phyloP scores from a whole-genome alignment of 2,888 invertebrate genomes.

The Tachina fera region DNA sequence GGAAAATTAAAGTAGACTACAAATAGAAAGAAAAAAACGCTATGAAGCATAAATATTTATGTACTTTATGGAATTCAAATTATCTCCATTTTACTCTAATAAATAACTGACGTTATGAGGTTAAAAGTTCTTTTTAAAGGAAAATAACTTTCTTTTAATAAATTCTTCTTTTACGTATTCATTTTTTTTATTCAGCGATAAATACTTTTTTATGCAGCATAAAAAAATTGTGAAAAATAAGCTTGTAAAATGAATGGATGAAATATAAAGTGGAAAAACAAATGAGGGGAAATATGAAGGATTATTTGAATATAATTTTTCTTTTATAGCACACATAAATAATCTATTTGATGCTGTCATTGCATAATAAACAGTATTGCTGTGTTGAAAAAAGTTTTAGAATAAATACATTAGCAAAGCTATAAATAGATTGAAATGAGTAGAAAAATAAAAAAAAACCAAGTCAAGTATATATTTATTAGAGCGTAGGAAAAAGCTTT shows the following conservation, averaged over 20 bases:
- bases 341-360: no score
- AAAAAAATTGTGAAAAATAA: slow-evolving; percentile 12
- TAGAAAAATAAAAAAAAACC: no score
- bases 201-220: slow-evolving; percentile 1
- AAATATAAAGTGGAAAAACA: neutral
- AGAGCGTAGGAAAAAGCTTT: no score
- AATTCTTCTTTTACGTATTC: neutral
- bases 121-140: slow-evolving; percentile 9
- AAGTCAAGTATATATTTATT: no score
- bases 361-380: no score
- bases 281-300: slow-evolving; percentile 5
- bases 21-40: neutral
- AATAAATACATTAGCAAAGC: no score
- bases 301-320: no score
- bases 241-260: neutral
- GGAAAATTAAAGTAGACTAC: neutral
- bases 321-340: no score
- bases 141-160: slow-evolving; percentile 13
- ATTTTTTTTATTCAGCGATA: neutral
- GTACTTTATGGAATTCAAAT: slow-evolving; percentile 18
- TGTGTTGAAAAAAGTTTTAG: no score
- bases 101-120: slow-evolving; percentile 40
- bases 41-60: neutral
- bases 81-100: slow-evolving; percentile 16
- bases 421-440: no score